Evolutionary conservation across 1,140 invertebrate genomes (phyloP).

Genomic region (Arctopsyche grandis): DNA sequence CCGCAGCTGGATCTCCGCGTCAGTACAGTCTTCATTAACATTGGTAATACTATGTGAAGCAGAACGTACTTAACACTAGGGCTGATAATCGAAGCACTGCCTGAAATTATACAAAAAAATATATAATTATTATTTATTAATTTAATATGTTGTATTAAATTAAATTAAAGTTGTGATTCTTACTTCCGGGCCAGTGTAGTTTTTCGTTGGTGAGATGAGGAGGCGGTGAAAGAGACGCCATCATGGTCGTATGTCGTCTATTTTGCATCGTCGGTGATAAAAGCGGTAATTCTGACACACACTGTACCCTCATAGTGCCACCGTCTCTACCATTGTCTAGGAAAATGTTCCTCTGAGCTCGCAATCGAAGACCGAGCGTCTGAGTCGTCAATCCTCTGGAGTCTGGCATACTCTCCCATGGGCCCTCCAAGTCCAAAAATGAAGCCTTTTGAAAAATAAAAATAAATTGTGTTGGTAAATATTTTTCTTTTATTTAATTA

Average conservation of each 20-base stretch:
- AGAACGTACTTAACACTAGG: not conserved
- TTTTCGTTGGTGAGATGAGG: conserved; percentile 44
- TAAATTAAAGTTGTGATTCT: not conserved
- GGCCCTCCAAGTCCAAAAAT: conserved; percentile 48
- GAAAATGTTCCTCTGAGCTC: conserved; percentile 40
- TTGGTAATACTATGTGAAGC: not conserved
- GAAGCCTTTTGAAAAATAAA: conserved; percentile 45
- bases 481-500: not conserved
- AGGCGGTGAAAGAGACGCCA: conserved; percentile 15
- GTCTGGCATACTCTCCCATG: conserved; percentile 43
- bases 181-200: conserved; percentile 49
- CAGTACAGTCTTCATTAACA: not conserved
- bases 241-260: conserved; percentile 28
- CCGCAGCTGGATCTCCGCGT: not conserved
- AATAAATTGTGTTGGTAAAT: not conserved
- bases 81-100: not conserved
- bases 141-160: not conserved
- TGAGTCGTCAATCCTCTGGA: conserved; percentile 39
- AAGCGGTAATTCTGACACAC: conserved; percentile 35
- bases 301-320: conserved; percentile 39
- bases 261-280: conserved; percentile 18
- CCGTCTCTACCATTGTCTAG: conserved; percentile 20
- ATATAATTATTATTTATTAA: not conserved
- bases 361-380: conserved; percentile 34
- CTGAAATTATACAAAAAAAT: not conserved